Percentiles rank a stretch among this genome's conserved stretches.
Evolutionary conservation across 1,140 invertebrate species (phyloP).

Genomic region (Brachionus angularis): DNA sequence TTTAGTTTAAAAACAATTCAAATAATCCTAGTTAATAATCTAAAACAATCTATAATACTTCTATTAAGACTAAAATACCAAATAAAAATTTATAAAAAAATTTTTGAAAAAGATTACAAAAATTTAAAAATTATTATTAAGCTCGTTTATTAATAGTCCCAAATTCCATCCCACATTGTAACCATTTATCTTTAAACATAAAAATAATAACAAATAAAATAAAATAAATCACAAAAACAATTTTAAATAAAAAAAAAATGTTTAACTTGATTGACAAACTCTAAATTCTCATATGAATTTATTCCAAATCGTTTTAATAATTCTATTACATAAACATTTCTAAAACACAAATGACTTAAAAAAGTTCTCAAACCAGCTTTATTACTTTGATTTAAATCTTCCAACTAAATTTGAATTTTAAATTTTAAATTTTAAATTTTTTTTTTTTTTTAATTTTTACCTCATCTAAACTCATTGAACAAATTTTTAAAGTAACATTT

Average conservation of each 20-base stretch:
- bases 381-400: not conserved
- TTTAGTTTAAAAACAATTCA: too few relatives aligned
- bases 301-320: not conserved
- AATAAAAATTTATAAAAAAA: too few relatives aligned
- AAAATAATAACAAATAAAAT: not conserved
- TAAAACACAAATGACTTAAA: slow-evolving; percentile 10
- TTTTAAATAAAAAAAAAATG: too few relatives aligned
- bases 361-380: not conserved
- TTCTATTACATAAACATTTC: slow-evolving; percentile 4
- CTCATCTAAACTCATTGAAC: not conserved
- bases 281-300: not conserved
- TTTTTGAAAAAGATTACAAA: too few relatives aligned
- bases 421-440: too few relatives aligned
- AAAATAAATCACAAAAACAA: not conserved
- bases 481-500: not conserved
- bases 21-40: too few relatives aligned
- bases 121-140: slow-evolving; percentile 1
- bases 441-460: too few relatives aligned
- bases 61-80: too few relatives aligned
- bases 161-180: slow-evolving; percentile 32
- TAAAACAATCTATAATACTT: too few relatives aligned
- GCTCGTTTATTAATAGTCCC: slow-evolving; percentile 1
- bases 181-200: slow-evolving; percentile 38
- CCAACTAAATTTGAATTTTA: too few relatives aligned
- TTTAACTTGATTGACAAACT: slow-evolving; percentile 31